These are phyloP conservation scores for Hiodon alosoides DNA, from an alignment of 2,113 vertebrate genomes.

Conservation along the genomic window DNA sequence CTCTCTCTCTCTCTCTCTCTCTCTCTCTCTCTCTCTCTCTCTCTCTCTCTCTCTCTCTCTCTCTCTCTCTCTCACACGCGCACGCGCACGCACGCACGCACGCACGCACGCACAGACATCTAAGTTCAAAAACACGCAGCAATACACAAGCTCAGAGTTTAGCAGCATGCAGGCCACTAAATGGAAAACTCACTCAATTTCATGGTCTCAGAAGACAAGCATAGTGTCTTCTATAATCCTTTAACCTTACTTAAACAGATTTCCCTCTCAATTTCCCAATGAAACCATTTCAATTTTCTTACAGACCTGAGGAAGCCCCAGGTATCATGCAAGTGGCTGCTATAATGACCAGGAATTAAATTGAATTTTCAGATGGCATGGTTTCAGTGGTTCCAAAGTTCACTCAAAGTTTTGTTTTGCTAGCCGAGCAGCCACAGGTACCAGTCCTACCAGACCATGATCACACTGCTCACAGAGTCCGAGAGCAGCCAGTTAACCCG, in stretches of 20 bases:
- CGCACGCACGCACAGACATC: neutral
- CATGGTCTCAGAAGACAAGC: constrained; percentile 18
- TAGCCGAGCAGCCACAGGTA: neutral
- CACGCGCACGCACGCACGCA: neutral
- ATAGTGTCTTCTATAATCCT: constrained; percentile 18
- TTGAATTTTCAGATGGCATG: constrained; percentile 3
- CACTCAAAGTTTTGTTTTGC: neutral
- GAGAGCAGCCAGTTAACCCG: too few species aligned
- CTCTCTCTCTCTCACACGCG: neutral
- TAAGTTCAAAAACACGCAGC: neutral
- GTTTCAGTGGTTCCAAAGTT: constrained; percentile 4
- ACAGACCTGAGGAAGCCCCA: neutral
- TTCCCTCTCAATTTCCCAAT: constrained; percentile 13
- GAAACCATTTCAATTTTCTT: constrained; percentile 9
- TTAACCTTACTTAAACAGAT: constrained; percentile 17
- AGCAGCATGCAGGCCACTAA: neutral
- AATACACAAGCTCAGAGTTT: constrained; percentile 11
- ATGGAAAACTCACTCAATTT: constrained; percentile 22
- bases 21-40: too few species aligned
- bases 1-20: too few species aligned
- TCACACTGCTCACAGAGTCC: too few species aligned
- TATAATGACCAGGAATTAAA: neutral
- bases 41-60: too few species aligned
- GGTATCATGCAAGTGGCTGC: neutral
- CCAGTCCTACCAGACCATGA: too few species aligned